Evolutionary conservation across 2,888 invertebrate genomes (phyloP), one percentile per base, ranked within the genome.

Genomic region (Linnaemya vulpina): DNA sequence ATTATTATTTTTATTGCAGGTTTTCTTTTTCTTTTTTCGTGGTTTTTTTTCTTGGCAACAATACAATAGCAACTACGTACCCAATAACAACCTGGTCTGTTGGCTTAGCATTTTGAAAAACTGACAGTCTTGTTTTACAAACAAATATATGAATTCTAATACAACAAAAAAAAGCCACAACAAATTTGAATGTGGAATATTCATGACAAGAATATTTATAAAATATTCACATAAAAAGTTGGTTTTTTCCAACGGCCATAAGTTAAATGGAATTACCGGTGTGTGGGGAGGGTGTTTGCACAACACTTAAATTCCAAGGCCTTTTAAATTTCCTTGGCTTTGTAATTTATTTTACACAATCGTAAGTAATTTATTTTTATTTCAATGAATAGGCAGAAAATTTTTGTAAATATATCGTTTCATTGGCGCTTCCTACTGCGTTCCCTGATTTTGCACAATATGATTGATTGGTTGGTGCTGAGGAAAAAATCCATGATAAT

Each of bases 31-130:
- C 9, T 40, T 73, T 67, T 3, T 46, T 65, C 13, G 46, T 62
- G 43, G 15, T 74, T 51, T 60, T 60, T 60, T 22, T 74, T 53
- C 53, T 62, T 70, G 79, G 79, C 79, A 80, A 58, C 65, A 65
- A 55, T 40, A 63, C 63, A 71, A 43, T 38, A 55, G 9, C 13
- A 49, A 58, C 10, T 30, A 35, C 10, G 7, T 17, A 49, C 35
- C 30, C 38, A 78, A 70, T 53, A 79, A 22, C 20, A 65, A 49
- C 10, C 25, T 60, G 58, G 49, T 38, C 49, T 51, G 15, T 1
- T 13, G n/a, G 40, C 25, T 51, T 11, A 55, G 22, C 1, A 17
- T 17, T 46, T 55, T 40, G 35, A 67, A 25, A 67, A 22, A 35
- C 30, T 30, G 0, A 15, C 17, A 65, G 43, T 49, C 40, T 43